A percentile compares a stretch with the other conserved stretches of the same genome.
Conservation (phyloP, 2,888 invertebrate species). For the Lasioglossum pauxillum region DNA sequence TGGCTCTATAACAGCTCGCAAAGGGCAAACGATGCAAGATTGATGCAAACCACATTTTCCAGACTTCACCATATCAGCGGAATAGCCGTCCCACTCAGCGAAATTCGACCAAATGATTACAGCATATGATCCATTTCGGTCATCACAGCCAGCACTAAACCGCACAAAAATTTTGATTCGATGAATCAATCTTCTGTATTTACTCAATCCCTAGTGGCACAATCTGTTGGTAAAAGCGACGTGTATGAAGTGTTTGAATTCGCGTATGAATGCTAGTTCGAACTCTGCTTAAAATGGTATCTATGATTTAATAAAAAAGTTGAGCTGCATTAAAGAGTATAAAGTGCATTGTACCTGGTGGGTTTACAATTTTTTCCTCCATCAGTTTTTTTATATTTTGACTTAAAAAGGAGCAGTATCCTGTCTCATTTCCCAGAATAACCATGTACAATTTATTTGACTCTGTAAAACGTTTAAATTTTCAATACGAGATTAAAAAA, state of each 20-base stretch:
- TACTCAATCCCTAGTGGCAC: not conserved
- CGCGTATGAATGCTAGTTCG: not conserved
- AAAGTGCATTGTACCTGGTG: too few species aligned
- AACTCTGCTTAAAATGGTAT: not conserved
- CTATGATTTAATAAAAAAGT: too few species aligned
- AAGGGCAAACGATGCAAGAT: not conserved
- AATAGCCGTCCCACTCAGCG: not conserved
- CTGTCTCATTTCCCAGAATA: too few species aligned
- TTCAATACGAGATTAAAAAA: too few species aligned
- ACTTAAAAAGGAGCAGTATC: too few species aligned
- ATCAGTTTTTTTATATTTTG: too few species aligned
- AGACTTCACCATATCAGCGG: not conserved
- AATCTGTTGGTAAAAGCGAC: not conserved
- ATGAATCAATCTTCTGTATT: not conserved
- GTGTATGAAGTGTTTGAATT: not conserved
- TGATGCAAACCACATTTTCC: constrained; percentile 11
- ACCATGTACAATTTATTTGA: too few species aligned
- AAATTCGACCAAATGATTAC: not conserved
- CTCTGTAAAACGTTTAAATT: too few species aligned
- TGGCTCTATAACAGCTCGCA: not conserved
- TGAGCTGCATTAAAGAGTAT: too few species aligned
- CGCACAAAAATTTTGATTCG: not conserved
- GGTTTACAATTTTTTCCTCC: too few species aligned
- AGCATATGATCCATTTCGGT: not conserved
- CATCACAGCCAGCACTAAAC: not conserved